Evolutionary conservation across 2,113 vertebrate genomes (phyloP).

Genomic region (Alligator sinensis): DNA sequence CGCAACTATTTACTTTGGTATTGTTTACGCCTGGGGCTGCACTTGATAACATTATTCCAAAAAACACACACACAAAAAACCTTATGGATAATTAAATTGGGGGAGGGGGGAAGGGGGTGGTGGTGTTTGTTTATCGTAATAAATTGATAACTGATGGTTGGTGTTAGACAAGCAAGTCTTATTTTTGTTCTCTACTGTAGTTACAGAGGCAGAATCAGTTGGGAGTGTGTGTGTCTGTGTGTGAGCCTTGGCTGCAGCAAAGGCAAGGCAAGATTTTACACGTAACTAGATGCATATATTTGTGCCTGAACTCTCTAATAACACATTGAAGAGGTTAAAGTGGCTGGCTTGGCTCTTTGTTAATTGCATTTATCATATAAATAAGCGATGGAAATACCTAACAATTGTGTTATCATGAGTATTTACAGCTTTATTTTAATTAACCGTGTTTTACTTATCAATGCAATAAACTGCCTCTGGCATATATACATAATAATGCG

Average conservation of each 20-base stretch:
- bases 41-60: slow-evolving; percentile 46
- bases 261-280: neutral
- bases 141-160: slow-evolving; percentile 26
- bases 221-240: neutral
- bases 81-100: slow-evolving; percentile 60
- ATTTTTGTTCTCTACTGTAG: neutral
- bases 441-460: slow-evolving; percentile 71
- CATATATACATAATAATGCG: slow-evolving; percentile 56
- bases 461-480: slow-evolving; percentile 63
- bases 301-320: slow-evolving; percentile 64
- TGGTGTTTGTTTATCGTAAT: slow-evolving; percentile 42
- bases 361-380: slow-evolving; percentile 69
- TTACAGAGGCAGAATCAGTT: neutral
- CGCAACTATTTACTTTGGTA: slow-evolving; percentile 28
- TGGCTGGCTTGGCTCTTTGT: slow-evolving; percentile 51
- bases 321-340: slow-evolving; percentile 57
- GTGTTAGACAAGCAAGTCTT: neutral
- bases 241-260: neutral
- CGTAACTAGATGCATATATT: slow-evolving; percentile 18
- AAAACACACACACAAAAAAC: neutral
- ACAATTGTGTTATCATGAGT: slow-evolving; percentile 65
- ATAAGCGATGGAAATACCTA: slow-evolving; percentile 68
- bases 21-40: slow-evolving; percentile 26
- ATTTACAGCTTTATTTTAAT: slow-evolving; percentile 81
- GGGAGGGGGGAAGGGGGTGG: neutral